Evolutionary conservation across 2,113 vertebrate species (phyloP), one percentile per base, ranked within the genome.

Genomic region (Psittacula cyanocephala): DNA sequence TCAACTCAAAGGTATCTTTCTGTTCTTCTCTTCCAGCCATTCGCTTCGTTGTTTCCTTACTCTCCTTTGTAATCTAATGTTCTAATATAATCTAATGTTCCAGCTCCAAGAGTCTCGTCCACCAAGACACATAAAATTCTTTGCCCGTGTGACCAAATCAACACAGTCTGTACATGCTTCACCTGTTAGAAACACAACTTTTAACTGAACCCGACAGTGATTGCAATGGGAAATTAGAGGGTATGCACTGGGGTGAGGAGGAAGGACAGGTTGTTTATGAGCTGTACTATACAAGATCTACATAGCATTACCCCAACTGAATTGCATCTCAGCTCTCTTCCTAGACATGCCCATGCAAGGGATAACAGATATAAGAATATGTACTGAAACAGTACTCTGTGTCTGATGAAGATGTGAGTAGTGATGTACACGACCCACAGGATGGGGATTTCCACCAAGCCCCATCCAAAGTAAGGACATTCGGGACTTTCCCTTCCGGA

Each of bases 151-250:
- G 62, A 81, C 68, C 49, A 75, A 80, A 50, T 24, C 27, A n/a
- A 6, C 1, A 47, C 15, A 74, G 18, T 28, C 37, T 53, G 25
- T 46, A 15, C 12, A 1, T 18, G 19, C 11, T 2, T 2, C 41
- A 49, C 16, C 9, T 12, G 10, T 24, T 69, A 76, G 25, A 64
- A 22, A 41, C 53, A 29, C 25, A 57, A 7, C 14, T 31, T 27
- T 29, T 29, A 49, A 50, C 43, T 35, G 49, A 46, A 41, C 9
- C 11, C 59, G 50, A 23, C 55, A 39, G n/a, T 31, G 29, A 43
- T 11, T 55, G 24, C 15, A 64, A 17, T 9, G 41, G 47, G 33
- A 69, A 75, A 75, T 31, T 24, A 76, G 37, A 70, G 12, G 8
- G 14, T 13, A 44, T 11, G 9, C 12, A 13, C 41, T 37, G 23